Evolutionary conservation across 2,797 vertebrate species (phyloP).

Genomic region (Chaetophractus vellerosus): DNA sequence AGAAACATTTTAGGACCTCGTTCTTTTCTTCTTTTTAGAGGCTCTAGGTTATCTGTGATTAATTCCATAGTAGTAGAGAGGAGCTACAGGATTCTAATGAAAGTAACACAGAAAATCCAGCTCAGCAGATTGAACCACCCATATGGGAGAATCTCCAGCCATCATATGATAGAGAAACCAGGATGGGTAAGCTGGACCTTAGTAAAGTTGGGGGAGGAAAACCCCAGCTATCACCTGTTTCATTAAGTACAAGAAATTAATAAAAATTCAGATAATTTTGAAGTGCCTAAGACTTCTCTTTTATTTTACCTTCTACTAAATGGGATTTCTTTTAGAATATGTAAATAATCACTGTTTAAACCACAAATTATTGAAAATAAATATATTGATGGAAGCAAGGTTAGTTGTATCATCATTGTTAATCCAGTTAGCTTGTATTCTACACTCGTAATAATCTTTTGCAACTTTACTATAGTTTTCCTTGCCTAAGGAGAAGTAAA

Average conservation of each 20-base stretch:
- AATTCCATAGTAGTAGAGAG: background rate
- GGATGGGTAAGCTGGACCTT: background rate
- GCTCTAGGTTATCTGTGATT: background rate
- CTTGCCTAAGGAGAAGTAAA: background rate
- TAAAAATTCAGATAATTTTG: conserved; percentile 1
- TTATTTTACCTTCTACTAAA: background rate
- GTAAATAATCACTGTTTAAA: conserved; percentile 9
- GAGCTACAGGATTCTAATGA: background rate
- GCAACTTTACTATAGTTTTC: background rate
- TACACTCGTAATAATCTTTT: background rate
- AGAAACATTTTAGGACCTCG: background rate
- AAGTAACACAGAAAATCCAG: background rate
- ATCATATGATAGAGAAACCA: background rate
- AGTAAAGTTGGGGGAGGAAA: background rate
- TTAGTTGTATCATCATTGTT: background rate
- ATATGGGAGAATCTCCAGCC: rapidly evolving
- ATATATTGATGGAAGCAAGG: background rate
- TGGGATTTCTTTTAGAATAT: background rate
- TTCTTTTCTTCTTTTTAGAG: background rate
- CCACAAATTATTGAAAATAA: conserved; percentile 37
- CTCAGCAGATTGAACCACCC: background rate
- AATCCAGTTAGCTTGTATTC: background rate
- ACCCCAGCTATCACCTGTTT: background rate
- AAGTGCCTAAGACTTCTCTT: background rate
- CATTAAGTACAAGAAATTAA: conserved; percentile 12